These are phyloP conservation scores for Serranus cabrilla DNA, from an alignment of 2,797 vertebrate species.

Conservation along the genomic window DNA sequence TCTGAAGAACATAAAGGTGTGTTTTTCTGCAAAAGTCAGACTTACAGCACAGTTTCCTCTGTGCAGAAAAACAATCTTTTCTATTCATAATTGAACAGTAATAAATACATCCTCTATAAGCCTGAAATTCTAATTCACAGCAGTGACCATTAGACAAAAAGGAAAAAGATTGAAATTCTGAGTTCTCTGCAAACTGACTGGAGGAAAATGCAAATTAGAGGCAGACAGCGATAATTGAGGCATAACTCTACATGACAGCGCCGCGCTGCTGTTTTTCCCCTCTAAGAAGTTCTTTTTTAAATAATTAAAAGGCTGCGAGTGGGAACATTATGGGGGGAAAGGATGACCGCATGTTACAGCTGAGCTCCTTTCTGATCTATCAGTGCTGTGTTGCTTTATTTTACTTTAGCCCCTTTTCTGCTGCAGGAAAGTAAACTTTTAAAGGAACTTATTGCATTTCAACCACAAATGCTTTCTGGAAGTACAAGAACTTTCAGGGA, in stretches of 20 bases:
- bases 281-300: conserved; percentile 1
- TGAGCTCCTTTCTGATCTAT: no score
- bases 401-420: no score
- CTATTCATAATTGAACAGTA: conserved; percentile 8
- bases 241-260: conserved; percentile 40
- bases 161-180: conserved; percentile 33
- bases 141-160: conserved; percentile 23
- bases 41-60: background rate
- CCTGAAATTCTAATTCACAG: background rate
- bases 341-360: no score
- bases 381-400: no score
- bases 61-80: conserved; percentile 1
- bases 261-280: background rate
- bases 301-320: no score
- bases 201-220: conserved; percentile 36
- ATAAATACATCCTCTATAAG: background rate
- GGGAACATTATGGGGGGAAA: no score
- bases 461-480: no score
- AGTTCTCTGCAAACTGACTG: conserved; percentile 18
- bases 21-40: no score
- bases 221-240: conserved; percentile 29
- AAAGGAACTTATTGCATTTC: no score
- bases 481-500: no score
- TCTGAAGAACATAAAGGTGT: no score
- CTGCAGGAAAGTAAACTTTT: no score